These are phyloP conservation scores for Aphrophora alni DNA, from an alignment of 2,888 invertebrate species.

Conservation along the genomic window DNA sequence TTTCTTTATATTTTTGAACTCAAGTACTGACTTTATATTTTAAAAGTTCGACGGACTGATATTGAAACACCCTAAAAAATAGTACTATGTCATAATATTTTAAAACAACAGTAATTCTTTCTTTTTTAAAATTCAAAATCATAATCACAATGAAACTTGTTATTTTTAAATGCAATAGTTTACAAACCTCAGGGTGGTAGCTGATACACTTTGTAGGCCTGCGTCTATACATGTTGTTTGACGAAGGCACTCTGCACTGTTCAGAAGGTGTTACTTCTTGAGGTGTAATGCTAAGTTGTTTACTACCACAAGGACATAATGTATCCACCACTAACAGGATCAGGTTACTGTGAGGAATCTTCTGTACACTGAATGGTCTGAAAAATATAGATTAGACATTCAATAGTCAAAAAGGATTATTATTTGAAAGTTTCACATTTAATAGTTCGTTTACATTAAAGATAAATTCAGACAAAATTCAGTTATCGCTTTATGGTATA, in stretches of 20 bases:
- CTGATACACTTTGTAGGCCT: constrained; percentile 83
- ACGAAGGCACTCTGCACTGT: constrained; percentile 65
- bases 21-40: too few species aligned
- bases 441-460: too few species aligned
- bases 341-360: constrained; percentile 88
- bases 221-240: constrained; percentile 73
- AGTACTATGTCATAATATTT: too few species aligned
- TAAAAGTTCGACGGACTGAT: too few species aligned
- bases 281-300: constrained; percentile 82
- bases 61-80: too few species aligned
- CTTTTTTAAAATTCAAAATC: not conserved
- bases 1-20: too few species aligned
- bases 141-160: not conserved
- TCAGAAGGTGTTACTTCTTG: constrained; percentile 58
- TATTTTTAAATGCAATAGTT: too few species aligned
- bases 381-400: too few species aligned
- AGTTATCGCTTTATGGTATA: too few species aligned
- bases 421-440: too few species aligned
- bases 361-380: constrained; percentile 91
- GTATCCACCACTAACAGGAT: constrained; percentile 89
- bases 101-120: not conserved
- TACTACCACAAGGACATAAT: constrained; percentile 86
- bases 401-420: too few species aligned
- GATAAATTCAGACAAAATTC: too few species aligned
- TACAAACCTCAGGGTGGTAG: constrained; percentile 77